Base-by-base conservation (phyloP, 2,797 vertebrate genomes). In the Myiothlypis chrysogaster region DNA sequence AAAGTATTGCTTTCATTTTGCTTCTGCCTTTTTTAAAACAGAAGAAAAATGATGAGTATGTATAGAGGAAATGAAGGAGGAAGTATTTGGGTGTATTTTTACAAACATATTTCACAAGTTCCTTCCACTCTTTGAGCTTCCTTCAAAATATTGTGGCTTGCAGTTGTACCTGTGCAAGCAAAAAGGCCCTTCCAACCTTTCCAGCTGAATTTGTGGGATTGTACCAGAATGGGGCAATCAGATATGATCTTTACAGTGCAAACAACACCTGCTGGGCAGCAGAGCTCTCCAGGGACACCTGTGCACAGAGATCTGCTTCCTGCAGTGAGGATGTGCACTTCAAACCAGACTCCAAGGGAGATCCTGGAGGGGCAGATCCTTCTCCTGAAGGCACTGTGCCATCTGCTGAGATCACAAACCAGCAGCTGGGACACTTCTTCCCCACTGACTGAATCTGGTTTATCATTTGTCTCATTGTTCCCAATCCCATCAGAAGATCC, bases 11-110 rank as follows among this genome's bases (percentile, higher is more conserved):
- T 94, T 96, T 96, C 43, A 1, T 65, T 94, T 94, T 90, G 49
- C 27, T 94, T 69, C 84, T 82, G 30, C 39, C 73, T 84, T 11
- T 57, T 82, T 64, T 77, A 57, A 93, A 96, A 57, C 43, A 47
- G 50, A 87, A 78, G 47, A 93, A 93, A 91, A 94, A 77, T 49
- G 50, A 89, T 95, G 87, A 94, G 64, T 84, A 47, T 15, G 27
- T 91, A 44, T 10, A 28, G 41, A 34, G 83, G 88, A 94, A 91
- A 93, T 8, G 9, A 88, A 91, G 77, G 32, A 89, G 93, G 95
- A 96, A 96, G 93, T 61, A 63, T 84, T 90, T 89, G 94, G 70
- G 83, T 88, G 59, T 76, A 69, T 79, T 94, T 96, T 95, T 79
- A 76, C 61, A 56, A 90, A 76, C 52, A 70, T 46, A 76, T 96